Evolutionary conservation across 2,888 invertebrate genomes (phyloP), one percentile per base, ranked within the genome.

Genomic region (Dryobotodes eremita): DNA sequence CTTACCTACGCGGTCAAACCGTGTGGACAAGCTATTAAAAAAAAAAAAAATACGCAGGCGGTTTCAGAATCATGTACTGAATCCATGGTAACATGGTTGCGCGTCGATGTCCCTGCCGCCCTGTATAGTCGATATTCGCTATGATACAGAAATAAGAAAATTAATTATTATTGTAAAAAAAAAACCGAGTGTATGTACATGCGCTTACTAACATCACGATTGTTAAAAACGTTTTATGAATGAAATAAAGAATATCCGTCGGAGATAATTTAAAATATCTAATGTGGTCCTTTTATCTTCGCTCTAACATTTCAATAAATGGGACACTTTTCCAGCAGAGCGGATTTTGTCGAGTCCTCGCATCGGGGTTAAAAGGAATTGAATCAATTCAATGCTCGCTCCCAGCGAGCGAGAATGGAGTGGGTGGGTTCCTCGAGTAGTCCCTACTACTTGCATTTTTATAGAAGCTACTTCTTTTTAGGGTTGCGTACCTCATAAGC

Each of bases 351-450:
- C 91, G 83, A 94, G 92, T 91, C 90, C 91, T 88, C 91, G 68
- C 84, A 46, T 57, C 79, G 89, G 85, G 90, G 91, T 91, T 93
- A 91, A 90, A 93, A 93, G 92, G 93, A 95, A 96, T 96, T 96
- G 95, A 96, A 96, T 96, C 95, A 95, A 96, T 96, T 95, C 92
- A 71, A 55, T 64, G 89, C 93, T 90, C 90, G 46, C 53, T 70
- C 79, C 65, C 64, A 15, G 53, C 64, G 69, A 80, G 85, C 81
- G 87, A 88, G 87, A 89, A 87, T 84, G 91, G 89, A 80, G 87
- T 88, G 89, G 90, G 84, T 79, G 89, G 88, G 86, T 79, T 79
- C 57, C 85, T 31, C 57, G 89, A 68, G 26, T 36, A 66, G 46
- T 74, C 84, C 84, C 72, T 84, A 89, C 89, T 80, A 85, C 36